Evolutionary conservation across 2,797 vertebrate genomes (phyloP), one percentile per base, ranked within the genome.

Genomic region (Microcaecilia unicolor): DNA sequence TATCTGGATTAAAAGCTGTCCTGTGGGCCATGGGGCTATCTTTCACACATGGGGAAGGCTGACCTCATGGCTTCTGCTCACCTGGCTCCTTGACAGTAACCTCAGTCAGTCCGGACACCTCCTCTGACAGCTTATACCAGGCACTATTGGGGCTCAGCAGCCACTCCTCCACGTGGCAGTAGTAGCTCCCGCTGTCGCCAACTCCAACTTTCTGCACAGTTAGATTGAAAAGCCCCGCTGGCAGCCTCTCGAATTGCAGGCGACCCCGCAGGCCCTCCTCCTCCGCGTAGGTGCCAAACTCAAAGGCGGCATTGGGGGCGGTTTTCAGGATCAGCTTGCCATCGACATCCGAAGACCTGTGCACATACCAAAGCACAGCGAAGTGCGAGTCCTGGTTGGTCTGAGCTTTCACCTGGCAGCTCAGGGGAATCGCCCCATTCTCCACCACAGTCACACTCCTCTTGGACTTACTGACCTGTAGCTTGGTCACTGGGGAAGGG

Each of bases 141-240:
- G 77, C 84, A 0, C 92, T 91, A 47, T 97, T 92, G 15, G 95
- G 94, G 58, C 93, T 92, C 15, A 86, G 87, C 57, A 94, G 81
- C 93, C 92, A 98, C 64, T 98, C 95, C 61, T 98, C 91, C 73
- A 98, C 95, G 0, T 92, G 83, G 72, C 95, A 98, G 74, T 95
- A 98, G 76, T 98, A 98, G 19, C 87, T 91, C 41, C 93, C 95
- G 0, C 90, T 93, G 60, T 98, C 95, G 1, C 86, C 81, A 58
- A 77, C 83, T 62, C 93, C 90, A 0, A 92, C 90, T 12, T 85
- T 78, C 74, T 92, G 92, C 38, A 98, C 80, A 0, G 92, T 97
- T 41, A 98, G 84, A 49, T 78, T 81, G 51, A 84, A 85, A 30
- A 84, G 74, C 4, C 81, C 83, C 0, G 81, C 75, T 6, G 32